Evolutionary conservation across 2,888 invertebrate species (phyloP).

Genomic region (Pardosa pseudoannulata): DNA sequence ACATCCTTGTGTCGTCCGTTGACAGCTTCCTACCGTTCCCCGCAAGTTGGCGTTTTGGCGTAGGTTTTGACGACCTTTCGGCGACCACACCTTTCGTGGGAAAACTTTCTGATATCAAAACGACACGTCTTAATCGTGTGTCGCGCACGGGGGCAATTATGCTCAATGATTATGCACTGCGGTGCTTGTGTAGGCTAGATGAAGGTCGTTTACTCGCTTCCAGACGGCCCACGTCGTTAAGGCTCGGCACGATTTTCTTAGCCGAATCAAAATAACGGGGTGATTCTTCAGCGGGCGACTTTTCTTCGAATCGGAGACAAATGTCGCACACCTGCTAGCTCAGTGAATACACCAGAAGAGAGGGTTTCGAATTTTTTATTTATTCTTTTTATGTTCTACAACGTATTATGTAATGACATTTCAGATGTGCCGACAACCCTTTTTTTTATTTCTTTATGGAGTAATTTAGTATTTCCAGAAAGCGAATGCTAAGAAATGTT

Average conservation of each 20-base stretch:
- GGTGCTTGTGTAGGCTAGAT: not conserved
- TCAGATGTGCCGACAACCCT: no score
- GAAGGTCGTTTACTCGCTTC: slow-evolving; percentile 1
- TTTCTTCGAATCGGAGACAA: not conserved
- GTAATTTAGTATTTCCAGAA: no score
- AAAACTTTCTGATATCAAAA: not conserved
- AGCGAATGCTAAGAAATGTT: no score
- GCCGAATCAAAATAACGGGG: not conserved
- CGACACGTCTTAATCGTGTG: slow-evolving; percentile 7
- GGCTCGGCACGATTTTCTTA: not conserved
- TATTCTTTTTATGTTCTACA: no score
- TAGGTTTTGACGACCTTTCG: not conserved
- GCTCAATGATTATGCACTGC: not conserved
- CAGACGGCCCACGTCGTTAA: not conserved
- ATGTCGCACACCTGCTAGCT: not conserved
- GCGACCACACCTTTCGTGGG: not conserved
- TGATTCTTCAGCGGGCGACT: not conserved
- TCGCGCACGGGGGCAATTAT: not conserved
- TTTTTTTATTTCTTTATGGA: no score
- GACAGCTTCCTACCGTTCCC: not conserved
- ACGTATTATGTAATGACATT: no score
- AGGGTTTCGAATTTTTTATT: no score
- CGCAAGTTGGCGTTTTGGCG: not conserved
- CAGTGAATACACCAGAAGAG: no score
- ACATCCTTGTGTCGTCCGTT: not conserved